These are phyloP conservation scores for Prosopocoilus inquinatus DNA, from an alignment of 2,888 invertebrate species.

Conservation along the genomic window DNA sequence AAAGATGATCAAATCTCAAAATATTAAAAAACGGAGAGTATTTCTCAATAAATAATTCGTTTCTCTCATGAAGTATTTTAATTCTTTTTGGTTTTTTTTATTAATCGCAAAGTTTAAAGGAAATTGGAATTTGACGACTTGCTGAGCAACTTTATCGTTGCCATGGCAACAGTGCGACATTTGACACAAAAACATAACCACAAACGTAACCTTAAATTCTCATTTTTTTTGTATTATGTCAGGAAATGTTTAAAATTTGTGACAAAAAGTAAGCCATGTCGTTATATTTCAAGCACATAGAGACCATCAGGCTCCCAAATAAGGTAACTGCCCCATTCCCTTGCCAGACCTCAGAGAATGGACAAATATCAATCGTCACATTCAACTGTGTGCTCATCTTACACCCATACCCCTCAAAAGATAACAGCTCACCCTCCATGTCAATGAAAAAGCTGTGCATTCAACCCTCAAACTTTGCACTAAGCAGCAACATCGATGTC, in stretches of 20 bases:
- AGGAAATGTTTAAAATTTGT: background rate
- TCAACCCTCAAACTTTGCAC: slow-evolving; percentile 28
- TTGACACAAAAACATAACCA: background rate
- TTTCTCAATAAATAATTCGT: too few relatives aligned
- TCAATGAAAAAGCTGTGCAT: slow-evolving; percentile 36
- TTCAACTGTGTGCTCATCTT: slow-evolving; percentile 40
- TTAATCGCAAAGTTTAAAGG: too few relatives aligned
- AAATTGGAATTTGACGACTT: too few relatives aligned
- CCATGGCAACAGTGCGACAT: too few relatives aligned
- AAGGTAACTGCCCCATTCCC: slow-evolving; percentile 35
- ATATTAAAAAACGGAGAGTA: too few relatives aligned
- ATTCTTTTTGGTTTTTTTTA: too few relatives aligned
- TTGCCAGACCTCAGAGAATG: slow-evolving; percentile 39
- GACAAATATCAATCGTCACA: slow-evolving; percentile 37
- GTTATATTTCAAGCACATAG: slow-evolving; percentile 34
- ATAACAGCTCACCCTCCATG: slow-evolving; percentile 29
- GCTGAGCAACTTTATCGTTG: too few relatives aligned
- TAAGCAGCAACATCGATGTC: slow-evolving; percentile 35
- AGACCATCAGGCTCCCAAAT: slow-evolving; percentile 34
- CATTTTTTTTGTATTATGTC: background rate
- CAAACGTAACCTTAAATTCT: background rate
- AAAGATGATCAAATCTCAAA: too few relatives aligned
- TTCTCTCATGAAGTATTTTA: too few relatives aligned
- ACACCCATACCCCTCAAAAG: slow-evolving; percentile 34
- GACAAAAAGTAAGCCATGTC: slow-evolving; percentile 19